Percentiles rank a stretch among this genome's conserved stretches.
Evolutionary conservation across 2,888 invertebrate genomes (phyloP).

Genomic region (Blastobasis lacticolella): DNA sequence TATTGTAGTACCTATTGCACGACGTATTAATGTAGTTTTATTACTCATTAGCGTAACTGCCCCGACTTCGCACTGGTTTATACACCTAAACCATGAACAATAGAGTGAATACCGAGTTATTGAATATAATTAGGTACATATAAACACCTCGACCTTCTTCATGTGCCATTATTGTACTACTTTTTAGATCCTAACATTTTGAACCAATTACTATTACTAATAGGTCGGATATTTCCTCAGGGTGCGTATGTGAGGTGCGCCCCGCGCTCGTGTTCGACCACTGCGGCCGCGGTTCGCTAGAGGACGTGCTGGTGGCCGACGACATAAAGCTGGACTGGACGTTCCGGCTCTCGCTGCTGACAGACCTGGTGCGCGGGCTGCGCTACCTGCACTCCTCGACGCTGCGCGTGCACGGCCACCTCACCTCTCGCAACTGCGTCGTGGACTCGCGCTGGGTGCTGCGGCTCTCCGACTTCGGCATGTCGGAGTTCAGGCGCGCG

Average conservation of each 20-base stretch:
- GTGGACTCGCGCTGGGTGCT: constrained; percentile 97
- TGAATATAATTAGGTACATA: too few species aligned
- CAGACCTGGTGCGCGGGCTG: constrained; percentile 95
- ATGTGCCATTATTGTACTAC: too few species aligned
- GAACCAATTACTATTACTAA: too few species aligned
- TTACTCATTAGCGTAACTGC: too few species aligned
- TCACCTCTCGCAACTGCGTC: constrained; percentile 93
- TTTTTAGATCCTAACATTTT: too few species aligned
- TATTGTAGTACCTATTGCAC: too few species aligned
- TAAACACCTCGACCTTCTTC: too few species aligned
- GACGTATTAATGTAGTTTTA: too few species aligned
- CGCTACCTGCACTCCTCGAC: constrained; percentile 90
- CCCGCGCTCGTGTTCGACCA: constrained; percentile 90
- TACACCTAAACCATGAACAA: too few species aligned
- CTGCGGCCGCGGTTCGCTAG: constrained; percentile 90
- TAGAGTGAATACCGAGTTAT: too few species aligned
- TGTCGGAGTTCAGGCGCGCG: constrained; percentile 82
- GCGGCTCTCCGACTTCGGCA: constrained; percentile 93
- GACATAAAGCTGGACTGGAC: constrained; percentile 97
- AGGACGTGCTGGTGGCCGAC: constrained; percentile 90
- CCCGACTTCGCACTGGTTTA: too few species aligned
- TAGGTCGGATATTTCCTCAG: constrained; percentile 25
- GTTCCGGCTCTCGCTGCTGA: constrained; percentile 92
- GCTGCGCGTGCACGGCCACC: constrained; percentile 87
- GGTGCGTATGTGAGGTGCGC: constrained; percentile 86